Conservation (phyloP, 2,797 vertebrate species). For the Melanotaenia pygmaea region DNA sequence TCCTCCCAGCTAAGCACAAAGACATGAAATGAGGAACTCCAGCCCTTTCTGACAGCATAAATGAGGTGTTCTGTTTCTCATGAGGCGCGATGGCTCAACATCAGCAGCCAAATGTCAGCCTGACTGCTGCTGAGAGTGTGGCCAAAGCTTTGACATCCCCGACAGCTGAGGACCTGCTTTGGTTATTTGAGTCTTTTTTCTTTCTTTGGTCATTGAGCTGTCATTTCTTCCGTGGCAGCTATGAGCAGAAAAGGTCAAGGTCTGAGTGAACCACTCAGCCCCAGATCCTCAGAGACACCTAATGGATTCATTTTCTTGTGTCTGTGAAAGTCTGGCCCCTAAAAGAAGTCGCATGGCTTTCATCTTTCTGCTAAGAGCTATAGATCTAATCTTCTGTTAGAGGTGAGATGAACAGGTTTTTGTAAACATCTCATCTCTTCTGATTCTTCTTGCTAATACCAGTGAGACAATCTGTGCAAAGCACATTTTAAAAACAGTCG, state of each 20-base stretch:
- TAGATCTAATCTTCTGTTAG: background rate
- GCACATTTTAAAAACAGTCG: background rate
- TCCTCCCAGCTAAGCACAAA: background rate
- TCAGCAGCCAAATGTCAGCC: slow-evolving; percentile 3
- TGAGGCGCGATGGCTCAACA: background rate
- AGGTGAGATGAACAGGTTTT: slow-evolving; percentile 4
- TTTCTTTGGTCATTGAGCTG: slow-evolving; percentile 2
- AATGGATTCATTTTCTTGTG: slow-evolving; percentile 3
- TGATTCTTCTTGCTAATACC: background rate
- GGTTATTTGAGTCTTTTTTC: background rate
- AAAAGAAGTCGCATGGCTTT: background rate
- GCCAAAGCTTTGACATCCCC: background rate
- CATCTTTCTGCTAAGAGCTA: background rate
- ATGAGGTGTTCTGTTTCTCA: background rate
- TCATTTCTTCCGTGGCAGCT: background rate
- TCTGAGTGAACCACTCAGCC: slow-evolving; percentile 3
- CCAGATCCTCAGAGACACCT: background rate
- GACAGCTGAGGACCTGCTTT: background rate
- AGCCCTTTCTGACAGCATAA: background rate
- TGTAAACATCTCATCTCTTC: background rate
- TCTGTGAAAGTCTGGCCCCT: background rate
- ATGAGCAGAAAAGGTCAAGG: slow-evolving; percentile 7
- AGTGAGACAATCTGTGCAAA: background rate
- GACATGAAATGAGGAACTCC: background rate
- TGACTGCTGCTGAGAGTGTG: background rate